phyloP scores from a whole-genome alignment of 2,797 vertebrate species.

The Ceyx erithaca region DNA sequence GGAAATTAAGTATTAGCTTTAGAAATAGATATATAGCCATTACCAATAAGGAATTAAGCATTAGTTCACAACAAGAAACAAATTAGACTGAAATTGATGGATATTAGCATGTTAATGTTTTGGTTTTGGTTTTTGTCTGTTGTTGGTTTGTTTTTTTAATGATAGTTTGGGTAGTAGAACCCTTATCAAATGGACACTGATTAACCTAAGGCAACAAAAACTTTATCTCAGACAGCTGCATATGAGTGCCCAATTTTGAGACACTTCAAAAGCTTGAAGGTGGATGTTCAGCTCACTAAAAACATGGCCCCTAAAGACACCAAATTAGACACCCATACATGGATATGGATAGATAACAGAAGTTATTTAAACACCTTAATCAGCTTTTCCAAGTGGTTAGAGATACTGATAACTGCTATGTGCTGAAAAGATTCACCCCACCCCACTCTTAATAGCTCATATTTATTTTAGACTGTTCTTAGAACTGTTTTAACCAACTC shows the following conservation, averaged over 20 bases:
- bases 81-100: background rate
- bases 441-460: background rate
- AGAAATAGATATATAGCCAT: background rate
- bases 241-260: background rate
- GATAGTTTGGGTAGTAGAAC: too few species aligned
- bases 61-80: background rate
- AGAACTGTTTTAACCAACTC: background rate
- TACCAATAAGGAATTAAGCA: background rate
- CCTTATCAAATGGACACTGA: background rate
- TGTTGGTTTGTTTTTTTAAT: too few species aligned
- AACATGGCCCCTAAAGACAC: background rate
- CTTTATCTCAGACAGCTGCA: background rate
- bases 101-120: too few species aligned
- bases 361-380: constrained; percentile 49
- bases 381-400: constrained; percentile 49
- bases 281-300: background rate
- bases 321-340: background rate
- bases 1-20: constrained; percentile 7
- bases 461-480: constrained; percentile 27
- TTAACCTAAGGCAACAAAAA: background rate
- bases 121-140: too few species aligned
- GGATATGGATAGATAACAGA: background rate
- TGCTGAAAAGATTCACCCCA: background rate
- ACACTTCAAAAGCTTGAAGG: background rate
- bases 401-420: background rate